Conservation (phyloP, 2,113 vertebrate genomes). For the Aphelocoma coerulescens region DNA sequence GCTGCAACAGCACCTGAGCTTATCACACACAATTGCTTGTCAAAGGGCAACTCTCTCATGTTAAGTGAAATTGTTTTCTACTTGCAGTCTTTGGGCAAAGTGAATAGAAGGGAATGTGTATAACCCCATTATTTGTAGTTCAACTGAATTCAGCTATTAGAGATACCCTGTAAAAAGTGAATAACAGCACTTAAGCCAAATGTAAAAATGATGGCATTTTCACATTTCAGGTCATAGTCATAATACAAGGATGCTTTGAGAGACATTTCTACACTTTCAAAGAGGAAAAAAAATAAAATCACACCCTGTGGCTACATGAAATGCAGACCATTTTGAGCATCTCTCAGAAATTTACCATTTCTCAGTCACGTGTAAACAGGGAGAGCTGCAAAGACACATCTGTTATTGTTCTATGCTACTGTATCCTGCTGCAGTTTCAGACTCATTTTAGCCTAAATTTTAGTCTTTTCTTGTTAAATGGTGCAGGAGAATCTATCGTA, state of each 20-base stretch:
- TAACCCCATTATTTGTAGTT: background rate
- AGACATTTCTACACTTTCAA: background rate
- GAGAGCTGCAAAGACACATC: background rate
- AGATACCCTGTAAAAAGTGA: background rate
- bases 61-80: constrained; percentile 14
- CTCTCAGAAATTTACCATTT: background rate
- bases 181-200: background rate
- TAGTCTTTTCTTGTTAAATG: background rate
- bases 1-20: background rate
- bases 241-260: background rate
- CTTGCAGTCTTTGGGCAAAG: background rate
- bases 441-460: background rate
- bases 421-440: background rate
- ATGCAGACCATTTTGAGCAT: background rate
- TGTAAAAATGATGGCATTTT: background rate
- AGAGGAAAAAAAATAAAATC: background rate
- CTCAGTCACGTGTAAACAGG: accelerated
- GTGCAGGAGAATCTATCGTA: background rate
- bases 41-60: background rate
- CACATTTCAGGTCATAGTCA: background rate
- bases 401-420: background rate
- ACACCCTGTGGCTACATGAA: background rate
- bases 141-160: background rate
- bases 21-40: background rate
- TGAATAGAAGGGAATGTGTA: background rate